These are phyloP conservation scores for Tokudaia muenninki DNA, from an alignment of 2,797 vertebrate species.

Conservation along the genomic window DNA sequence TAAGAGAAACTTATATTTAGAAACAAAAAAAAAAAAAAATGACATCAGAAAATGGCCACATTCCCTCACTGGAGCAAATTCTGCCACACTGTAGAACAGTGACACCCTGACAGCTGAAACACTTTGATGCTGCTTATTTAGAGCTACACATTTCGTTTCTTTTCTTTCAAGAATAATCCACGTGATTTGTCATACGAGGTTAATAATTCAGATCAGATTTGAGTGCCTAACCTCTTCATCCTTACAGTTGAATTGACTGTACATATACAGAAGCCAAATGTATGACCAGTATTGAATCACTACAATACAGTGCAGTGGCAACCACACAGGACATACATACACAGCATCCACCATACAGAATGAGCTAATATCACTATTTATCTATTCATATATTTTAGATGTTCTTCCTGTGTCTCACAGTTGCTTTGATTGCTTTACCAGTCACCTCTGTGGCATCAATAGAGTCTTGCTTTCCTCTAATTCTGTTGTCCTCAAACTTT, in stretches of 20 bases:
- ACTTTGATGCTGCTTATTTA: not conserved
- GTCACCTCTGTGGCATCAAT: not conserved
- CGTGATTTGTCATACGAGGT: not conserved
- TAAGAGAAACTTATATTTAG: not conserved
- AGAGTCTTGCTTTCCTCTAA: not conserved
- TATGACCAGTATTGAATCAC: not conserved
- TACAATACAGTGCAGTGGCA: not conserved
- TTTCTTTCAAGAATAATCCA: not conserved
- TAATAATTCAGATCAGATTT: slow-evolving; percentile 12
- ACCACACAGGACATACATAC: not conserved
- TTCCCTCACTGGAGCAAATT: not conserved
- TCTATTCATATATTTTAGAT: not conserved
- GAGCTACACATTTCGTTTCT: slow-evolving; percentile 13
- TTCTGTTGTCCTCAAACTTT: not conserved
- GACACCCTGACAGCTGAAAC: not conserved
- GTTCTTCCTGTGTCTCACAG: not conserved
- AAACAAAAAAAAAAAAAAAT: slow-evolving; percentile 49
- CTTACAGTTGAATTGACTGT: not conserved
- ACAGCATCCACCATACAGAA: not conserved
- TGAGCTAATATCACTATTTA: not conserved
- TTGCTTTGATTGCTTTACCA: not conserved
- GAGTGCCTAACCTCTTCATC: not conserved
- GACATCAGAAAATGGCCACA: not conserved
- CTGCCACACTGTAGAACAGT: not conserved
- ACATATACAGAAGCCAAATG: not conserved